Evolutionary conservation across 2,113 vertebrate genomes (phyloP).

Genomic region (Mirza zaza): DNA sequence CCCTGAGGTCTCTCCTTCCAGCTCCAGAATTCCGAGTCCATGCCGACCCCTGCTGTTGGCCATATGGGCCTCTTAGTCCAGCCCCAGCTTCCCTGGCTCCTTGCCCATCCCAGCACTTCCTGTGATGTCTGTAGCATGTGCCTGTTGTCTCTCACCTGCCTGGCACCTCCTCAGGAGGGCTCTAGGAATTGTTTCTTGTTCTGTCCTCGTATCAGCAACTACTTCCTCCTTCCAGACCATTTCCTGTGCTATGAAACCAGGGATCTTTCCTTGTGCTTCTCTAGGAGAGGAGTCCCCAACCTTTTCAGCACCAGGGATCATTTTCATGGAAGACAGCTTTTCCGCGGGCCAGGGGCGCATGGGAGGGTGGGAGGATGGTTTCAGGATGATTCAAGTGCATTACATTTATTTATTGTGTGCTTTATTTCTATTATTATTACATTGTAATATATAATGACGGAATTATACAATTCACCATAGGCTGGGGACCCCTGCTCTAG

Average conservation of each 20-base stretch:
- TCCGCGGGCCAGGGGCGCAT: no score
- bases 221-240: background rate
- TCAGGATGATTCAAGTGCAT: no score
- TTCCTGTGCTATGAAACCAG: background rate
- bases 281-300: no score
- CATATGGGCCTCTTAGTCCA: slow-evolving; percentile 28
- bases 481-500: no score
- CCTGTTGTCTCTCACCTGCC: background rate
- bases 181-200: background rate
- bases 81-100: background rate
- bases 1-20: background rate
- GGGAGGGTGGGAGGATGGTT: no score
- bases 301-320: no score
- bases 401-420: no score
- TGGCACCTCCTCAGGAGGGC: background rate
- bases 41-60: slow-evolving; percentile 33
- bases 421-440: no score
- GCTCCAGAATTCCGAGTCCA: background rate
- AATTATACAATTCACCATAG: no score
- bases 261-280: background rate
- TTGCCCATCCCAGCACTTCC: background rate
- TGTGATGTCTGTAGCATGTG: background rate
- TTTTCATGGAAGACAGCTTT: no score
- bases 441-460: no score
- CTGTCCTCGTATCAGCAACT: background rate